Conservation (phyloP, 2,888 invertebrate species). For the Eucera pruinosa region DNA sequence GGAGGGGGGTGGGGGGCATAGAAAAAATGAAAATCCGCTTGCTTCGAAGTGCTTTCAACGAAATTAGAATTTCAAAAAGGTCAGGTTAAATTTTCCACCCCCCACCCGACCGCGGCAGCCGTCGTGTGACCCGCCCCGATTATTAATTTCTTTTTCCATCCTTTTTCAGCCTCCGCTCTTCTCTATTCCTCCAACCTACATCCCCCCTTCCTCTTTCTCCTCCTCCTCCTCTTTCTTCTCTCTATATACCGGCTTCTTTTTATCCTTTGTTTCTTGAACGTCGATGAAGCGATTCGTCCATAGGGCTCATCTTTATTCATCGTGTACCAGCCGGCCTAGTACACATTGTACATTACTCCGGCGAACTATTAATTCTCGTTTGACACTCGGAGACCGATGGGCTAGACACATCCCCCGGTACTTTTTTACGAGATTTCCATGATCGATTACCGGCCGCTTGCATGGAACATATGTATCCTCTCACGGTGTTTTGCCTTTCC, state of each 20-base stretch:
- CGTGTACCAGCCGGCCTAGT: slow-evolving; percentile 48
- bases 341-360: slow-evolving; percentile 69
- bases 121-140: slow-evolving; percentile 50
- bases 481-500: slow-evolving; percentile 60
- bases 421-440: slow-evolving; percentile 67
- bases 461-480: slow-evolving; percentile 64
- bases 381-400: slow-evolving; percentile 72
- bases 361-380: slow-evolving; percentile 70
- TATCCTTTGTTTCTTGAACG: slow-evolving; percentile 53
- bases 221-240: neutral
- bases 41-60: slow-evolving; percentile 64
- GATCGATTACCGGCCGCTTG: slow-evolving; percentile 65
- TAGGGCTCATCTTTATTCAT: slow-evolving; percentile 71
- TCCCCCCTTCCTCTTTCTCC: neutral
- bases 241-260: slow-evolving; percentile 1
- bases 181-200: too few species aligned
- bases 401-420: slow-evolving; percentile 53
- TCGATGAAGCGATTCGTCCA: slow-evolving; percentile 66
- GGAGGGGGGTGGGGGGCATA: neutral
- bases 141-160: slow-evolving; percentile 66
- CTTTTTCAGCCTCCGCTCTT: slow-evolving; percentile 8
- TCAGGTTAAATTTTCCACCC: slow-evolving; percentile 42
- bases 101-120: neutral
- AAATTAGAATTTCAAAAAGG: slow-evolving; percentile 71
- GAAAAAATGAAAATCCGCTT: slow-evolving; percentile 60